phyloP scores from a whole-genome alignment of 1,140 invertebrate genomes.

The Pseudachorutes palmiensis region DNA sequence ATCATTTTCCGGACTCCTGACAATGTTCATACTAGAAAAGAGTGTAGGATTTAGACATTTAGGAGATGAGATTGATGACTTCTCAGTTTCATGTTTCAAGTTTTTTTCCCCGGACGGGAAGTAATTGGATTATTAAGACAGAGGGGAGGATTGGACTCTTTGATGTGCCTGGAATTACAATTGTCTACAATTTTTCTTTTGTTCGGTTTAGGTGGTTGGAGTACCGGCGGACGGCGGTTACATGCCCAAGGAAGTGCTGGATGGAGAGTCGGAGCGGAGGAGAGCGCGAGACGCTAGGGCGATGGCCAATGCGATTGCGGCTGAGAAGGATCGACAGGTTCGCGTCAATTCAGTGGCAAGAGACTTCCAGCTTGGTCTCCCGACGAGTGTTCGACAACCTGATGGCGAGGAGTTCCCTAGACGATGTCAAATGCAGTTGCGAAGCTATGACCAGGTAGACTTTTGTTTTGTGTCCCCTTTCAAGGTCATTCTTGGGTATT shows the following conservation, averaged over 20 bases:
- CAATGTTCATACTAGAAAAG: too few species aligned
- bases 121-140: neutral
- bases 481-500: neutral
- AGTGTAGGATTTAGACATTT: too few species aligned
- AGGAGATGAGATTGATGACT: neutral
- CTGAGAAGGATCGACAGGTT: conserved; percentile 33
- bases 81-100: neutral
- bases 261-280: conserved; percentile 20
- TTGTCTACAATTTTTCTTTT: too few species aligned
- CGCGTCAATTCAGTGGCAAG: conserved; percentile 30
- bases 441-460: conserved; percentile 28
- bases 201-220: conserved; percentile 25
- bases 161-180: neutral
- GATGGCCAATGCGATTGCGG: conserved; percentile 33
- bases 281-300: conserved; percentile 28
- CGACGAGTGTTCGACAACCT: conserved; percentile 29
- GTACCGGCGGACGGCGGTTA: conserved; percentile 22
- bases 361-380: conserved; percentile 30
- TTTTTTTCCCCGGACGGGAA: neutral
- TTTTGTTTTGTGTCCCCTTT: neutral
- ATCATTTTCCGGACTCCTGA: neutral
- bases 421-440: conserved; percentile 12
- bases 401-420: conserved; percentile 29
- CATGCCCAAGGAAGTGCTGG: conserved; percentile 22
- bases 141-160: neutral